Conservation (phyloP, 2,888 invertebrate species). For the Imbricaverruca yamaguchii region DNA sequence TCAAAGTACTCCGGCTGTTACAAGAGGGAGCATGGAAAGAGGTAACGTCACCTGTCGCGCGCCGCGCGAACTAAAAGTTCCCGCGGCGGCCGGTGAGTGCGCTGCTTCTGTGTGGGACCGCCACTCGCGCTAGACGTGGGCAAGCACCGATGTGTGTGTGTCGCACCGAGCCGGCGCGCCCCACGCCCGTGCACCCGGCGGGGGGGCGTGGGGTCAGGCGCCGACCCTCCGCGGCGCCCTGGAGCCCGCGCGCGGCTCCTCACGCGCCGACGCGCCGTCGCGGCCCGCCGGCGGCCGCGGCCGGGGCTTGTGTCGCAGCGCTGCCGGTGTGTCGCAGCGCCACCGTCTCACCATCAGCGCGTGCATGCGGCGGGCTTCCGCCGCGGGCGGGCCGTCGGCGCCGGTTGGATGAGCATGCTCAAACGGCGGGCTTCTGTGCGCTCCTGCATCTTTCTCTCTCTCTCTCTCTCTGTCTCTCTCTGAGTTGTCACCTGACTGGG, state of each 20-base stretch:
- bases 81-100: background rate
- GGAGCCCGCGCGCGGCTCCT: too few species aligned
- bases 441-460: background rate
- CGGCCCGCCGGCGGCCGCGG: too few species aligned
- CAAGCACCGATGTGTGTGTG: background rate
- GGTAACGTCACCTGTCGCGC: conserved; percentile 53
- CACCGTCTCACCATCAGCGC: too few species aligned
- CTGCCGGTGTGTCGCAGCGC: too few species aligned
- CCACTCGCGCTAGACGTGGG: background rate
- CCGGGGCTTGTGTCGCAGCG: too few species aligned
- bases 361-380: too few species aligned
- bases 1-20: conserved; percentile 99
- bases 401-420: background rate
- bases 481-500: too few species aligned
- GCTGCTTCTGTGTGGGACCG: background rate
- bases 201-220: background rate
- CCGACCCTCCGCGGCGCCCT: background rate
- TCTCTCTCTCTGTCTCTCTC: background rate
- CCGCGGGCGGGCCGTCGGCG: background rate
- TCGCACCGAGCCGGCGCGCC: background rate
- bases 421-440: background rate
- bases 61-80: background rate
- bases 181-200: background rate
- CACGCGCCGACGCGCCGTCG: too few species aligned
- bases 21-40: conserved; percentile 84